phyloP scores from a whole-genome alignment of 2,888 invertebrate species.

The Pterobdella sp. region DNA sequence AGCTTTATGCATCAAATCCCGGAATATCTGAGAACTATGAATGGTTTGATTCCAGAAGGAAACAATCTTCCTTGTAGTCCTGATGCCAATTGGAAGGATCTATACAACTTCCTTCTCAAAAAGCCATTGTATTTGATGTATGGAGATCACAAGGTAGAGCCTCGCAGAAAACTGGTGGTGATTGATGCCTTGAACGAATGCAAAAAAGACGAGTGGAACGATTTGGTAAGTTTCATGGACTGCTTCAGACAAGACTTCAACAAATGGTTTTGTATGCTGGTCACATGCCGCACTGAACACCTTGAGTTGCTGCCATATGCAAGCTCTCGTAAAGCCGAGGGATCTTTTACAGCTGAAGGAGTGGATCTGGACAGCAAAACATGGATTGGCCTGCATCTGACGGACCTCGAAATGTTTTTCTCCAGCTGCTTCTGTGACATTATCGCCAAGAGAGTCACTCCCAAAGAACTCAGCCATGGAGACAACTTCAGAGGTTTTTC shows the following conservation, averaged over 20 bases:
- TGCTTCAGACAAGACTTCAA: slow-evolving; percentile 22
- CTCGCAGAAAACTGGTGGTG: slow-evolving; percentile 16
- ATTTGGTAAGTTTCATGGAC: slow-evolving; percentile 25
- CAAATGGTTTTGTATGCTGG: slow-evolving; percentile 25
- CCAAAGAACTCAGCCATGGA: slow-evolving; percentile 15
- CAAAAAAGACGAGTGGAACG: slow-evolving; percentile 16
- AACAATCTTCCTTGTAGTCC: neutral
- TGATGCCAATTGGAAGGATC: slow-evolving; percentile 19
- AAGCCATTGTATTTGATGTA: slow-evolving; percentile 16
- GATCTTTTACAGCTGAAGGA: slow-evolving; percentile 2
- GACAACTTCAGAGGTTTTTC: slow-evolving; percentile 26
- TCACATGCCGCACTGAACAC: slow-evolving; percentile 23
- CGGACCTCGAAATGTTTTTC: slow-evolving; percentile 27
- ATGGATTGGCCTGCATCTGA: slow-evolving; percentile 25
- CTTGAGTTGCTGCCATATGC: slow-evolving; percentile 7
- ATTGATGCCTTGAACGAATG: slow-evolving; percentile 24
- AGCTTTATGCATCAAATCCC: slow-evolving; percentile 25
- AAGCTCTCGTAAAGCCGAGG: slow-evolving; percentile 3
- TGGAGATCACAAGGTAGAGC: neutral
- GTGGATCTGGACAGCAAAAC: slow-evolving; percentile 29
- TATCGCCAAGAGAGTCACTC: slow-evolving; percentile 19
- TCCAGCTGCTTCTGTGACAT: slow-evolving; percentile 27
- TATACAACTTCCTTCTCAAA: slow-evolving; percentile 27
- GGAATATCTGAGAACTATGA: slow-evolving; percentile 21
- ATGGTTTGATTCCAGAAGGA: slow-evolving; percentile 21